Evolutionary conservation across 2,888 invertebrate species (phyloP).

Genomic region (Ectemnius cavifrons): DNA sequence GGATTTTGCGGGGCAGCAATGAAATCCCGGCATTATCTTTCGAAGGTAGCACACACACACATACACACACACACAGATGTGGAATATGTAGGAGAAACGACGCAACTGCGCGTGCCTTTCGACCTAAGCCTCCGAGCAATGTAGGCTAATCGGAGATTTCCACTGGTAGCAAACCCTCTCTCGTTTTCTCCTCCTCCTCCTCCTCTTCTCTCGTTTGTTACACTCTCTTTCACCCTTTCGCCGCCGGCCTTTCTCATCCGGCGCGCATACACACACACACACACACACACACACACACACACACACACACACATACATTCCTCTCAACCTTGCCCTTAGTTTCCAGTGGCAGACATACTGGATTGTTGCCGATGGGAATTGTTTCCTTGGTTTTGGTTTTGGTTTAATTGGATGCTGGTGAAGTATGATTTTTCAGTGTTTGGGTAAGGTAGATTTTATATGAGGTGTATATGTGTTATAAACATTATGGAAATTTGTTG

Average conservation of each 20-base stretch:
- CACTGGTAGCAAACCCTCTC: conserved; percentile 18
- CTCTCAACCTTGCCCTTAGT: conserved; percentile 7
- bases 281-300: no score
- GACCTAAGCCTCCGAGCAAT: conserved; percentile 58
- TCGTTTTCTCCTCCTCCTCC: conserved; percentile 22
- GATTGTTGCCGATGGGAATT: no score
- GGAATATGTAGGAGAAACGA: background rate
- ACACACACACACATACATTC: no score
- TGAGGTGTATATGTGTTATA: no score
- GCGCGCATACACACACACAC: no score
- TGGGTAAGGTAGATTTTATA: no score
- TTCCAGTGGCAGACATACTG: background rate
- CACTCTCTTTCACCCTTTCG: background rate
- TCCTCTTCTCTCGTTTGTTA: conserved; percentile 2
- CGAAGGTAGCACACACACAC: background rate
- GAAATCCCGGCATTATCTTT: conserved; percentile 5
- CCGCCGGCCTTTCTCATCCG: background rate
- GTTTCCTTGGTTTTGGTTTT: no score
- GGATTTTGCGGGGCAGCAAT: background rate
- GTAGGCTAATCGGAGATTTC: conserved; percentile 72
- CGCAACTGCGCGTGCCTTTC: conserved; percentile 30
- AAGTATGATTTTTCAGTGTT: no score
- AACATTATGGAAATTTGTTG: no score
- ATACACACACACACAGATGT: no score
- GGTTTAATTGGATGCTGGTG: no score